phyloP scores from a whole-genome alignment of 2,113 vertebrate species.

The Tychaedon coryphoeus region DNA sequence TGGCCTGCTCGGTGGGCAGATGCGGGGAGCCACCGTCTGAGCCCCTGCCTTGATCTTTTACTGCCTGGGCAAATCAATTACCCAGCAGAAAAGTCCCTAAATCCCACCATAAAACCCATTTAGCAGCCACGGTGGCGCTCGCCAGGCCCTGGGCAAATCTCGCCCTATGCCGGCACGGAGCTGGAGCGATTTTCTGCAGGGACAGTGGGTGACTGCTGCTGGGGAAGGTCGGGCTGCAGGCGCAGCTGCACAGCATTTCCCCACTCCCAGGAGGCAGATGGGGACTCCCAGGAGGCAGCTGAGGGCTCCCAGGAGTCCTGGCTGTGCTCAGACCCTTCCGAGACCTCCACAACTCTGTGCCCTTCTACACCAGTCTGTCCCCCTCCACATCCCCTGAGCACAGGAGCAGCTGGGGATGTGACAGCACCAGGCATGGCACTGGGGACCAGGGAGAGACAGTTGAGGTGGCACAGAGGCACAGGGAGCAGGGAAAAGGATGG shows the following conservation, averaged over 20 bases:
- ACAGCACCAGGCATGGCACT: neutral
- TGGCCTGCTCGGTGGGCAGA: neutral
- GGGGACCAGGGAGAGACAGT: neutral
- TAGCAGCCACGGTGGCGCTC: slow-evolving; percentile 10
- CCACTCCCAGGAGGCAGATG: fast-evolving
- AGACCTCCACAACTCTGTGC: neutral
- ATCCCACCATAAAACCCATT: slow-evolving; percentile 64
- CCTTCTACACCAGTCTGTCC: neutral
- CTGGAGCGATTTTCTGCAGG: fast-evolving
- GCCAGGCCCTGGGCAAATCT: slow-evolving; percentile 16
- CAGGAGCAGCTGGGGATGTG: neutral
- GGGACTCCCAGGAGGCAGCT: neutral
- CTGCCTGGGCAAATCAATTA: slow-evolving; percentile 65
- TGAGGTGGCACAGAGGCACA: neutral
- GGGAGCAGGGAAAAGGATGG: neutral
- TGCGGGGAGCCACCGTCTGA: slow-evolving; percentile 18
- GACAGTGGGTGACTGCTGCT: neutral
- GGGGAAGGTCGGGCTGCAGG: neutral
- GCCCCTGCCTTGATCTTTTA: slow-evolving; percentile 62
- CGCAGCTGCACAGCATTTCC: neutral
- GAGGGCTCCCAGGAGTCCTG: neutral
- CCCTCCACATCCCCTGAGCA: fast-evolving
- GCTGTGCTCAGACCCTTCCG: neutral
- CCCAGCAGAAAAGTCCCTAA: slow-evolving; percentile 61
- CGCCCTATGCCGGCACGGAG: fast-evolving